Evolutionary conservation across 2,888 invertebrate genomes (phyloP).

Genomic region (Eledona agricola): DNA sequence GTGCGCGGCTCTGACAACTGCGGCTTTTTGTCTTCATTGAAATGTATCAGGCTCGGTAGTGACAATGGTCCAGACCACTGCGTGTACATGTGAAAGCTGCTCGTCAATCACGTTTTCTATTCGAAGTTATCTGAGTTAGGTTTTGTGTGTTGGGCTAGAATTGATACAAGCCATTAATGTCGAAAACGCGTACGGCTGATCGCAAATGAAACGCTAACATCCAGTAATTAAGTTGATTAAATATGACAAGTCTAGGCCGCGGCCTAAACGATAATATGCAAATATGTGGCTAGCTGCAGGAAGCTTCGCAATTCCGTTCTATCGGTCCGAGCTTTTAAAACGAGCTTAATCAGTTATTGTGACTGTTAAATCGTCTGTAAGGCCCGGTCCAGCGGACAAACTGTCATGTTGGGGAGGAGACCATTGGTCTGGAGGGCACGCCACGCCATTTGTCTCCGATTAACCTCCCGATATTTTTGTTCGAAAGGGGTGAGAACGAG

Average conservation of each 20-base stretch:
- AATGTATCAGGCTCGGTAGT: too few relatives aligned
- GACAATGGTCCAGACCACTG: slow-evolving; percentile 7
- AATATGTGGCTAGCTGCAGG: slow-evolving; percentile 46
- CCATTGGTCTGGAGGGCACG: slow-evolving; percentile 26
- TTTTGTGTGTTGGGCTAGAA: slow-evolving; percentile 31
- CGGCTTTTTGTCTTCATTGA: too few relatives aligned
- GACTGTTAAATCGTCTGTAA: slow-evolving; percentile 48
- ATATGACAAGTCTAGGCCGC: slow-evolving; percentile 34
- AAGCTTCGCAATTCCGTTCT: slow-evolving; percentile 46
- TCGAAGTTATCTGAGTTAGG: slow-evolving; percentile 29
- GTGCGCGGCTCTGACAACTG: too few relatives aligned
- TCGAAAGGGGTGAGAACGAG: slow-evolving; percentile 19
- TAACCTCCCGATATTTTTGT: slow-evolving; percentile 33
- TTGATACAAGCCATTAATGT: slow-evolving; percentile 28
- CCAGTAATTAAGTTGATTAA: slow-evolving; percentile 36
- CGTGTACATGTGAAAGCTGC: slow-evolving; percentile 20
- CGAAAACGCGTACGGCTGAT: slow-evolving; percentile 27
- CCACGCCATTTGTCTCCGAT: slow-evolving; percentile 33
- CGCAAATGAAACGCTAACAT: slow-evolving; percentile 24
- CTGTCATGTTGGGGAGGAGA: slow-evolving; percentile 45
- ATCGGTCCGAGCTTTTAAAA: slow-evolving; percentile 49
- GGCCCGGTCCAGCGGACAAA: slow-evolving; percentile 46
- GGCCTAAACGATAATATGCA: slow-evolving; percentile 45
- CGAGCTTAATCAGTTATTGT: slow-evolving; percentile 50
- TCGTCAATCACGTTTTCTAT: slow-evolving; percentile 29